These are phyloP conservation scores for Micromussa lordhowensis DNA, from an alignment of 92 coral and sea anemone species.

Conservation along the genomic window DNA sequence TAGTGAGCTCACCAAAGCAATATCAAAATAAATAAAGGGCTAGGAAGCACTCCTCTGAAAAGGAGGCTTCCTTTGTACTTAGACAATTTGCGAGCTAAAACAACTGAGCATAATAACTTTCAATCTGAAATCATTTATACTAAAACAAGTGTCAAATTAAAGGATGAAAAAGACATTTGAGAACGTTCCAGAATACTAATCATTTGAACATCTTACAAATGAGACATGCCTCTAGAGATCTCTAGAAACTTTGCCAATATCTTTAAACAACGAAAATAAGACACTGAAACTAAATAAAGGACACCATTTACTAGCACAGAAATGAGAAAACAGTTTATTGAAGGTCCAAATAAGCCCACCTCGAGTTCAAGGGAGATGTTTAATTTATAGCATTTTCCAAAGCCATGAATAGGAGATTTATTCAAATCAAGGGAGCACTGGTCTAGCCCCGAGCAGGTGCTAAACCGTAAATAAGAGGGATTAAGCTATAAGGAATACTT, in stretches of 20 bases:
- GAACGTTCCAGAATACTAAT: constrained; percentile 28
- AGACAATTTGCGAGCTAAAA: constrained; percentile 20
- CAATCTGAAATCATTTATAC: neutral
- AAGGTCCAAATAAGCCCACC: neutral
- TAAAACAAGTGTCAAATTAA: constrained; percentile 9
- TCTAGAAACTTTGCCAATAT: neutral
- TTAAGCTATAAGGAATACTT: neutral
- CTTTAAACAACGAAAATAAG: neutral
- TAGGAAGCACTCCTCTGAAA: neutral
- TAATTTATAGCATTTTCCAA: constrained; percentile 35
- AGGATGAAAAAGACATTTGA: neutral
- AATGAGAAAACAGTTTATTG: neutral
- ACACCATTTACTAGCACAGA: neutral
- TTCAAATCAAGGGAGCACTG: constrained; percentile 32
- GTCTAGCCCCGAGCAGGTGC: constrained; percentile 29
- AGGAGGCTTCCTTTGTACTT: neutral
- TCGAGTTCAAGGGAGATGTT: constrained; percentile 22
- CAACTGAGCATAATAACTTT: constrained; percentile 18
- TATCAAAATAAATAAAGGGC: neutral
- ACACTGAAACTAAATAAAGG: neutral
- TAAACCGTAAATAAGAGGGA: constrained; percentile 10
- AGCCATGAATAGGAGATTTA: constrained; percentile 26
- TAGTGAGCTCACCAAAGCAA: neutral
- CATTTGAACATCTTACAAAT: neutral
- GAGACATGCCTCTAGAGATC: neutral